phyloP scores from a whole-genome alignment of 2,888 invertebrate species.

The Xanthorhoe designata region DNA sequence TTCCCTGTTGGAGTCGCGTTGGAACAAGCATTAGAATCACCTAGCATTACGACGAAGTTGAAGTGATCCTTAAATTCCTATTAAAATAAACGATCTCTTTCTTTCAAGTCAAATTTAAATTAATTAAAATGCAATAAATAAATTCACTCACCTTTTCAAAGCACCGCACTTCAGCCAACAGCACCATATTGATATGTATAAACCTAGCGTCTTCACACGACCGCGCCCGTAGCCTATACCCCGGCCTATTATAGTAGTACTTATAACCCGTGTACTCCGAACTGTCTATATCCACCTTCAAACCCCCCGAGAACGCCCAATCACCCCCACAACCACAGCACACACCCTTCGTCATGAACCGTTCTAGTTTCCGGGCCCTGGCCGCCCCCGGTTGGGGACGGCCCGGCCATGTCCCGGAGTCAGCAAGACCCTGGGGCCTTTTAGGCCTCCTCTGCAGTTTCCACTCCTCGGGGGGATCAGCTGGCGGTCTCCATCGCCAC shows the following conservation, averaged over 20 bases:
- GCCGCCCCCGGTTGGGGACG: slow-evolving; percentile 77
- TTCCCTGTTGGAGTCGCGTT: no score
- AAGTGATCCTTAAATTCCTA: no score
- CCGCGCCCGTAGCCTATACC: slow-evolving; percentile 70
- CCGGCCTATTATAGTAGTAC: slow-evolving; percentile 73
- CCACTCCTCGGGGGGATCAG: slow-evolving; percentile 80
- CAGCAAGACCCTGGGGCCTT: slow-evolving; percentile 57
- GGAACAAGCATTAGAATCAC: no score
- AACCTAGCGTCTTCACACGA: slow-evolving; percentile 87
- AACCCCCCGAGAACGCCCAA: slow-evolving; percentile 74
- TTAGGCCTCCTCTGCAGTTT: slow-evolving; percentile 74
- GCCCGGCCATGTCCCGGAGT: slow-evolving; percentile 79
- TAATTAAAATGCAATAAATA: not conserved
- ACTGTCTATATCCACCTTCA: slow-evolving; percentile 76
- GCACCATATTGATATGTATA: slow-evolving; percentile 87
- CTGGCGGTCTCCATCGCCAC: slow-evolving; percentile 79
- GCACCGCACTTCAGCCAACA: slow-evolving; percentile 86
- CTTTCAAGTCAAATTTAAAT: no score
- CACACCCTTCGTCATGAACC: slow-evolving; percentile 71
- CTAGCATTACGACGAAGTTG: no score
- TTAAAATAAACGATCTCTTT: no score
- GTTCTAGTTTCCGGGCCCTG: slow-evolving; percentile 55
- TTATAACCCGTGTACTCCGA: slow-evolving; percentile 83
- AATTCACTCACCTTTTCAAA: slow-evolving; percentile 88
- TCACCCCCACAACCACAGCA: slow-evolving; percentile 80